A percentile compares a stretch with the other conserved stretches of the same genome.
Conservation (phyloP, 2,113 vertebrate species). For the Mesembrinibis cayennensis region DNA sequence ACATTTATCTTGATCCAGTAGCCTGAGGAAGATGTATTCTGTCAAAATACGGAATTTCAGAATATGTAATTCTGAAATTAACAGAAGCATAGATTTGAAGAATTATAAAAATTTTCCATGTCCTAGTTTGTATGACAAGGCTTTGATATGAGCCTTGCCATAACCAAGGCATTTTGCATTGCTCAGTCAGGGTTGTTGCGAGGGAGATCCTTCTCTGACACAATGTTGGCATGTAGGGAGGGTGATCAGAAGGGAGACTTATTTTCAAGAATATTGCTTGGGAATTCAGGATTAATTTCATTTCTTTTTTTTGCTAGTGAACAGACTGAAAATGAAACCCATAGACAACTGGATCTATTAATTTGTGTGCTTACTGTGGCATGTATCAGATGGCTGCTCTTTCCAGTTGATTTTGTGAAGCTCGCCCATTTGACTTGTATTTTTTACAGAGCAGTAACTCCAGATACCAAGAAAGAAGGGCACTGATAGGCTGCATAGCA, state of each 20-base stretch:
- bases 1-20: neutral
- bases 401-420: neutral
- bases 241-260: neutral
- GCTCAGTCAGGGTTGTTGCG: neutral
- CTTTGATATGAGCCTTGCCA: neutral
- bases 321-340: neutral
- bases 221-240: neutral
- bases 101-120: neutral
- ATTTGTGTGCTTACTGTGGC: neutral
- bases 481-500: neutral
- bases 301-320: neutral
- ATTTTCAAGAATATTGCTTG: neutral
- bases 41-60: neutral
- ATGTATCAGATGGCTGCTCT: neutral
- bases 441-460: neutral
- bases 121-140: neutral
- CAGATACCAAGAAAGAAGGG: neutral
- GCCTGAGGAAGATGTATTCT: neutral
- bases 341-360: neutral
- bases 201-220: neutral
- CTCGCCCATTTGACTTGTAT: neutral
- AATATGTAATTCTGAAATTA: neutral
- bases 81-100: neutral
- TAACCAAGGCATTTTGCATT: neutral
- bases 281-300: neutral